A percentile compares a stretch with the other conserved stretches of the same genome.
Conservation (phyloP, 1,140 invertebrate genomes). For the Drosophila sproati region DNA sequence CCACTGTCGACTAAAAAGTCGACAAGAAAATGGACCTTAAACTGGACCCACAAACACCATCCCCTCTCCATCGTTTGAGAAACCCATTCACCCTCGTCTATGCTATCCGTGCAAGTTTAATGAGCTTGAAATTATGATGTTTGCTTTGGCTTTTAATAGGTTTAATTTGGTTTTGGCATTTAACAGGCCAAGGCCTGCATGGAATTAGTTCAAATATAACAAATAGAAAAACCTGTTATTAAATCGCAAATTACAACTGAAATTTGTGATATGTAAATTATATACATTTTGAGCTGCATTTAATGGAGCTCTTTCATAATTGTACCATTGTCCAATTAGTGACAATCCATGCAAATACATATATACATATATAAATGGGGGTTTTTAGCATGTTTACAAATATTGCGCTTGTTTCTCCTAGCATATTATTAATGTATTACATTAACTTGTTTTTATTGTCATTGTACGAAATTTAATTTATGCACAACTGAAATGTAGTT, state of each 20-base stretch:
- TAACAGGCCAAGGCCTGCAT: slow-evolving; percentile 8
- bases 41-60: background rate
- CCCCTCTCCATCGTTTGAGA: too few relatives aligned
- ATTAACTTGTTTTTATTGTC: slow-evolving; percentile 38
- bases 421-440: slow-evolving; percentile 61
- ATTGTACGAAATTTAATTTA: slow-evolving; percentile 44
- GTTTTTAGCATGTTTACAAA: slow-evolving; percentile 63
- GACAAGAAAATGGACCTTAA: slow-evolving; percentile 28
- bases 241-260: slow-evolving; percentile 18
- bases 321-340: slow-evolving; percentile 6
- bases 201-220: slow-evolving; percentile 1
- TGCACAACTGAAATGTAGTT: slow-evolving; percentile 38
- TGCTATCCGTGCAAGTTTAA: slow-evolving; percentile 50
- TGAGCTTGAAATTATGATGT: slow-evolving; percentile 66
- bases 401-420: slow-evolving; percentile 57
- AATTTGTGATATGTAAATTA: slow-evolving; percentile 26
- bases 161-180: slow-evolving; percentile 14
- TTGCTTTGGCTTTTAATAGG: slow-evolving; percentile 41
- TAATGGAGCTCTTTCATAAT: slow-evolving; percentile 20
- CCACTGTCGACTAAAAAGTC: background rate
- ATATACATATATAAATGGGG: background rate
- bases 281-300: slow-evolving; percentile 33
- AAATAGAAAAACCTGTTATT: slow-evolving; percentile 8
- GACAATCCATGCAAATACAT: slow-evolving; percentile 9
- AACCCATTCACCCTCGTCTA: background rate